Percentiles rank a stretch among this genome's conserved stretches.
phyloP scores from a whole-genome alignment of 2,113 vertebrate species.

The Datnioides undecimradiatus region DNA sequence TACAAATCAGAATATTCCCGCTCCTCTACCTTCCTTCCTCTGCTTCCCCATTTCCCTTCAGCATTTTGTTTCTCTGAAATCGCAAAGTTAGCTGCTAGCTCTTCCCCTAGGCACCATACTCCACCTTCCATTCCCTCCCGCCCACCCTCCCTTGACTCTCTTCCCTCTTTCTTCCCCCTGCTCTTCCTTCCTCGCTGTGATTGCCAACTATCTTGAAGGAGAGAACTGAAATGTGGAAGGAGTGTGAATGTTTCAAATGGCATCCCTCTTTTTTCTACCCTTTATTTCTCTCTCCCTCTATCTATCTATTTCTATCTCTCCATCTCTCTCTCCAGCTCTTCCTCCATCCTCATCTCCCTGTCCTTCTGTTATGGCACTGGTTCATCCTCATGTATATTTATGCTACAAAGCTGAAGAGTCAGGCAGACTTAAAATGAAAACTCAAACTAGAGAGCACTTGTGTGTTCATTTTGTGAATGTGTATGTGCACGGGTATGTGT shows the following conservation, averaged over 20 bases:
- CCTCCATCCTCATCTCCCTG: conserved; percentile 44
- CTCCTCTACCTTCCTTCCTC: conserved; percentile 28
- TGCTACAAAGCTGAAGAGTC: conserved; percentile 76
- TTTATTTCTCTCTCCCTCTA: conserved; percentile 34
- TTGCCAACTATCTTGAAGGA: conserved; percentile 38
- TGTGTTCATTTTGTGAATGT: conserved; percentile 58
- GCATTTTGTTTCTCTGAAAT: conserved; percentile 73
- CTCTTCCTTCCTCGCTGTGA: conserved; percentile 46
- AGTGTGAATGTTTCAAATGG: conserved; percentile 50
- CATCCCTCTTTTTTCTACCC: conserved; percentile 40
- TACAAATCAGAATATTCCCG: conserved; percentile 54
- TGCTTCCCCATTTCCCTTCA: conserved; percentile 53
- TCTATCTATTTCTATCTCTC: conserved; percentile 16
- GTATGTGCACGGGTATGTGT: conserved; percentile 5
- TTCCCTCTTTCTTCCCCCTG: neutral
- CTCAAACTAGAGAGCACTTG: conserved; percentile 62
- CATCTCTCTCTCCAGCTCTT: conserved; percentile 27
- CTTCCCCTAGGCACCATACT: conserved; percentile 29
- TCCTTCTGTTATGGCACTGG: conserved; percentile 69
- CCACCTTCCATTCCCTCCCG: conserved; percentile 26
- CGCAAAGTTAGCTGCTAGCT: conserved; percentile 60
- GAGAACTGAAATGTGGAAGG: conserved; percentile 40
- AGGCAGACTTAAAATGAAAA: conserved; percentile 77
- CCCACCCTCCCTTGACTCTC: neutral
- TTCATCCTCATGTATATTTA: conserved; percentile 81